Conservation (phyloP, 2,797 vertebrate species). For the Anniella stebbinsi region DNA sequence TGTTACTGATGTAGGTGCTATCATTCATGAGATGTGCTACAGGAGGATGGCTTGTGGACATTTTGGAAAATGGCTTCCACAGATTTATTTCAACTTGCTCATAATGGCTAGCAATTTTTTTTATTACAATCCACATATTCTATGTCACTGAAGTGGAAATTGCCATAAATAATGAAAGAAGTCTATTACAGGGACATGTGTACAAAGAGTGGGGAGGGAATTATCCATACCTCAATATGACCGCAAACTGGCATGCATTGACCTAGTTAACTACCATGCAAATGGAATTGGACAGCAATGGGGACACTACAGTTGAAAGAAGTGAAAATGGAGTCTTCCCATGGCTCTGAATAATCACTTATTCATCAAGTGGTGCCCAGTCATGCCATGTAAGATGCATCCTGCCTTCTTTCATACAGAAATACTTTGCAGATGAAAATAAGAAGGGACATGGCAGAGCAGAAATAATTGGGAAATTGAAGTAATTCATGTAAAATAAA, state of each 20-base stretch:
- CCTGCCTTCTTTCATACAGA: background rate
- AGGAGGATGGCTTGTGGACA: background rate
- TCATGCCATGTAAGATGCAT: background rate
- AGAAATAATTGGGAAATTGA: background rate
- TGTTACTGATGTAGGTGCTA: background rate
- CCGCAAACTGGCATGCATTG: background rate
- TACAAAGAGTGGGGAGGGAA: background rate
- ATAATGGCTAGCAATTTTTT: background rate
- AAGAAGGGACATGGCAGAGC: background rate
- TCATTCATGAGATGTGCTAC: background rate
- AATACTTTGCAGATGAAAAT: background rate
- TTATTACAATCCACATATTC: background rate
- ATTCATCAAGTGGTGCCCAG: background rate
- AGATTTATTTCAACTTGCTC: background rate
- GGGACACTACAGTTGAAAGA: background rate
- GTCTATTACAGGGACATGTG: background rate
- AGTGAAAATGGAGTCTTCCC: background rate
- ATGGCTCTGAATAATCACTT: background rate
- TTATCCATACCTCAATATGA: background rate
- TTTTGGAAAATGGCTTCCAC: background rate
- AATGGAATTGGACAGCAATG: background rate
- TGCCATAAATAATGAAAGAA: background rate
- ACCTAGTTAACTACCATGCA: background rate
- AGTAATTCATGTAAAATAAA: constrained; percentile 8
- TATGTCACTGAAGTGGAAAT: background rate